Base-by-base conservation (phyloP, 1,140 invertebrate species). In the Pseudomyrmex dendroicus region DNA sequence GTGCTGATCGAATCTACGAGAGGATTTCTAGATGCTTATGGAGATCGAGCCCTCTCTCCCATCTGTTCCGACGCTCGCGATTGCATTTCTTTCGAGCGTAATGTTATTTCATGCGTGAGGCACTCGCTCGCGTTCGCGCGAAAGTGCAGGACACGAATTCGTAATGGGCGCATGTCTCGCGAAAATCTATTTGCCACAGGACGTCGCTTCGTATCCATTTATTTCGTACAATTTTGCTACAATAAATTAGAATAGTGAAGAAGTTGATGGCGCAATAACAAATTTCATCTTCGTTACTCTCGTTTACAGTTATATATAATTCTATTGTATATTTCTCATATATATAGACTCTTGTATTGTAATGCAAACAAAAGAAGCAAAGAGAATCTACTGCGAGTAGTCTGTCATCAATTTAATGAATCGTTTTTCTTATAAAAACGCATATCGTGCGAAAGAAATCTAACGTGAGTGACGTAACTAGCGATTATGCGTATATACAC, bases 341-440 rank as follows among this genome's bases (percentile, higher is more conserved):
- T 7, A 35, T 35, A 35, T 7, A 35, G 0, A 3, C 35, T 35
- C 35, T 35, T 35, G 35, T 35, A 35, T 35, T 7, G 5, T 35
- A 35, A 35, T 35, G 35, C 35, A 35, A 35, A 7, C 5, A 35
- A 35, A 35, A 35, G 35, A 35, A 35, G 35, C 5, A 7, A 35
- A 35, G 3, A 35, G 5, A 35, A 35, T 35, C 35, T 7, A 84
- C 88, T 90, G 87, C 90, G 89, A 91, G 88, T 92, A 82, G 89
- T 91, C 83, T 90, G 89, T 76, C 67, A 66, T 89, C 84, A 88
- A 17, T 59, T 52, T 89, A 64, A 72, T 85, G 89, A 89, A 90
- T 90, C 86, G 82, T 89, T 91, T 91, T 87, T 92, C 86, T 84
- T 83, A 85, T 10, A 82, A 87, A 35, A 87, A 35, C 9, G 3